Conservation (phyloP, 1,140 invertebrate species). For the Brachionus koreanus region DNA sequence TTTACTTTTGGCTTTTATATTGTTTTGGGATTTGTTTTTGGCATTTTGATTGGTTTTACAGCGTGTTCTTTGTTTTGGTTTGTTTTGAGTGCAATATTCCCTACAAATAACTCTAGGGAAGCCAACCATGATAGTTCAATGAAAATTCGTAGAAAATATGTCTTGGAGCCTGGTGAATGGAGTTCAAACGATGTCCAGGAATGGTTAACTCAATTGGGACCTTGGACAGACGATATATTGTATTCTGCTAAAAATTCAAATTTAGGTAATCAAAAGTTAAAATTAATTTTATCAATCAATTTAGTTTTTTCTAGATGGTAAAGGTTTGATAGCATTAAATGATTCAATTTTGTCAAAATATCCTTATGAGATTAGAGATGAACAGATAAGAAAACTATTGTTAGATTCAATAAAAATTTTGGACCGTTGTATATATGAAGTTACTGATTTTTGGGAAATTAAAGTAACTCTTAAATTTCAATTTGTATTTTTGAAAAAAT, state of each 20-base stretch:
- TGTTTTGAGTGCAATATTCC: not conserved
- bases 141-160: not conserved
- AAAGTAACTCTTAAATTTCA: not conserved
- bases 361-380: not conserved
- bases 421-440: not conserved
- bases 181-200: not conserved
- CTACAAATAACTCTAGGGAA: not conserved
- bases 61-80: not conserved
- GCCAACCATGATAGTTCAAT: not conserved
- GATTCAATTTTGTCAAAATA: not conserved
- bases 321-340: not conserved
- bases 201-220: conserved; percentile 24
- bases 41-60: not conserved
- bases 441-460: conserved; percentile 1
- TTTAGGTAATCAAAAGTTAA: not conserved
- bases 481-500: not conserved
- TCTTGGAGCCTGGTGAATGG: not conserved
- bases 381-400: not conserved
- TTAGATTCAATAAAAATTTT: conserved; percentile 27
- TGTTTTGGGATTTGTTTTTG: not conserved
- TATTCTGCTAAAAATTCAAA: not conserved
- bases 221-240: conserved; percentile 27
- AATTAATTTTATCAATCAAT: not conserved
- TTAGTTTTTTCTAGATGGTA: not conserved
- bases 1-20: not conserved